Base-by-base conservation (phyloP, 2,888 invertebrate genomes). In the Euspilapteryx auroguttella region DNA sequence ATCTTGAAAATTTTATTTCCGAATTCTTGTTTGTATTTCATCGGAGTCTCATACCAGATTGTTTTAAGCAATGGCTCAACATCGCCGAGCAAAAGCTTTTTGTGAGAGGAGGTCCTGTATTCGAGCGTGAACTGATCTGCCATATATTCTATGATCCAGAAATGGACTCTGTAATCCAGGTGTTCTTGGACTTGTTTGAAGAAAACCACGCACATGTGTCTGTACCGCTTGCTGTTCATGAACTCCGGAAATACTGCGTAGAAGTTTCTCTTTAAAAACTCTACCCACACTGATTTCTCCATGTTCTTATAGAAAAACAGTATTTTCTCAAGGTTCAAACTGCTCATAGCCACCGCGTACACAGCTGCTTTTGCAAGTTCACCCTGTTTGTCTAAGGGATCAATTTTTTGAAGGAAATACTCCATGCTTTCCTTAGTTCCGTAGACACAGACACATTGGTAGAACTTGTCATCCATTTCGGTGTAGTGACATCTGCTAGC, bases 131-230 rank as follows among this genome's bases (percentile, higher is more conserved):
- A n/a, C n/a, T n/a, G n/a, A n/a, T n/a, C n/a, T n/a, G n/a, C n/a
- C n/a, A n/a, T n/a, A n/a, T 6, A 6, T 12, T 24, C 11, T 7
- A 13, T 13, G 7, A 24, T 6, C 6, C 8, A 9, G 12, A 24
- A 9, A 3, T 27, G 21, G 3, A 27, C n/a, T 12, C 13, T 12
- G 7, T 11, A 9, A 4, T n/a, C 11, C n/a, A n/a, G n/a, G n/a
- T n/a, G n/a, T n/a, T n/a, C n/a, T n/a, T n/a, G n/a, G 11, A 15
- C 15, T 14, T 28, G 14, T 7, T 11, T 11, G 5, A 15, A 28
- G 14, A 28, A 11, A 10, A 11, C 28, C 3, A 14, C 10, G 10
- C 28, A 28, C 14, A 28, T 15, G 23, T 28, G 28, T 7, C 14
- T 28, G 23, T 28, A 28, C 11, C 14, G 22, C 7, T 15, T 10